Base-by-base conservation (phyloP, 1,140 invertebrate species). In the Philotrypesis tridentata region DNA sequence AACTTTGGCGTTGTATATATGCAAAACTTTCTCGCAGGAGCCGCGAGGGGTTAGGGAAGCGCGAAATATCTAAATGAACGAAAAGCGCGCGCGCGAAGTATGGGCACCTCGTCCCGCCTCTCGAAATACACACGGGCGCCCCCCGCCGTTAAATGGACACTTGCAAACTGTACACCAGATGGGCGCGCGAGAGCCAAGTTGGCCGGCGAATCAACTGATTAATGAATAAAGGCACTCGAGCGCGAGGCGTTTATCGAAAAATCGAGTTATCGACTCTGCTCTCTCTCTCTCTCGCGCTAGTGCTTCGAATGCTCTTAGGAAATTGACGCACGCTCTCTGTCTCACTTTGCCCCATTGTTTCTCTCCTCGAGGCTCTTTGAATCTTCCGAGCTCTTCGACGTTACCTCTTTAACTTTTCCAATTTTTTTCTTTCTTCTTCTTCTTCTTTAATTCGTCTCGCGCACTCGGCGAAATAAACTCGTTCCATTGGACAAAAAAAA, bases 241-340 rank as follows among this genome's bases (percentile, higher is more conserved):
- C 48, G 48, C 48, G 48, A 55, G 48, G 48, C 48, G 21, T 55
- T 55, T 55, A 55, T 73, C 48, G 55, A 75, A 75, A 75, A 75
- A 61, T 61, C 31, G 31, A 75, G 29, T 75, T 75, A 61, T 63
- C 33, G 27, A 37, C 55, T 75, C 12, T 73, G 21, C 8, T 33
- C n/a, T n/a, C n/a, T n/a, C n/a, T 74, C 29, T 60, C 29, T 14
- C 72, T n/a, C 48, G 17, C 23, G 21, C 27, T 17, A 60, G 25
- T 48, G 31, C 23, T 60, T 6, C 43, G 48, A 73, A 73, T 60
- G 25, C 25, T 73, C 17, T 60, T 73, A 60, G 48, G 48, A 55
- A 55, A 55, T 55, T 55, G 71, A 55, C 48, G 29, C 48, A 73
- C 23, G 29, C 29, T 55, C 48, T 55, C 48, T 37, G 9, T 37